Percentiles rank a stretch among this genome's conserved stretches.
phyloP scores from a whole-genome alignment of 2,797 vertebrate genomes.

The Cetoscarus ocellatus region DNA sequence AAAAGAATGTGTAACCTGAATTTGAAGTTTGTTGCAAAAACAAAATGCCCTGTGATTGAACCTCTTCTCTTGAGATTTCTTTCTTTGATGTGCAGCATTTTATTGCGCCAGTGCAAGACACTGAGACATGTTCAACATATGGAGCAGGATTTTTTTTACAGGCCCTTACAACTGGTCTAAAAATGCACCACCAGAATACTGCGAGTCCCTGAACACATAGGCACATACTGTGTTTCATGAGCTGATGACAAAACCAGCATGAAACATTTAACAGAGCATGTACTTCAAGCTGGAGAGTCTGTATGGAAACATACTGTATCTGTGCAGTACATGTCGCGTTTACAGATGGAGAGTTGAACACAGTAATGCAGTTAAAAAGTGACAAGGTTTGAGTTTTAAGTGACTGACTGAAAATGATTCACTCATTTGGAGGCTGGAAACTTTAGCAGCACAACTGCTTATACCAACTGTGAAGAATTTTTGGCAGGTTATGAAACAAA shows the following conservation, averaged over 20 bases:
- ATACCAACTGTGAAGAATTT: no score
- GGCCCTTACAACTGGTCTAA: not conserved
- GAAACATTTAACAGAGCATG: slow-evolving; percentile 2
- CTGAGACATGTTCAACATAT: not conserved
- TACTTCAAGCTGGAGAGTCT: not conserved
- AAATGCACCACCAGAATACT: not conserved
- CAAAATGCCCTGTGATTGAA: not conserved
- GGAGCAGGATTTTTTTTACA: not conserved
- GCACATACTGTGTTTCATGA: slow-evolving; percentile 4
- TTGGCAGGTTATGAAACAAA: no score
- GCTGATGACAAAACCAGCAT: not conserved
- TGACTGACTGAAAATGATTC: no score
- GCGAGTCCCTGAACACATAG: not conserved
- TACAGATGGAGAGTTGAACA: not conserved
- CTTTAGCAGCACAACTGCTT: not conserved
- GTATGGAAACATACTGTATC: not conserved
- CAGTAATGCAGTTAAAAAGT: not conserved
- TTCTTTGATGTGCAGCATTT: not conserved
- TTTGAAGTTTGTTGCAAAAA: no score
- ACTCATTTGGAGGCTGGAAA: not conserved
- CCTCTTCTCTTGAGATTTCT: not conserved
- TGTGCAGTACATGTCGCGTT: not conserved
- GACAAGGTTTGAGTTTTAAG: not conserved
- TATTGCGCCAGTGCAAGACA: not conserved
- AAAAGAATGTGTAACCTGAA: no score